Evolutionary conservation across 2,888 invertebrate species (phyloP).

Genomic region (Epirrita christyi): DNA sequence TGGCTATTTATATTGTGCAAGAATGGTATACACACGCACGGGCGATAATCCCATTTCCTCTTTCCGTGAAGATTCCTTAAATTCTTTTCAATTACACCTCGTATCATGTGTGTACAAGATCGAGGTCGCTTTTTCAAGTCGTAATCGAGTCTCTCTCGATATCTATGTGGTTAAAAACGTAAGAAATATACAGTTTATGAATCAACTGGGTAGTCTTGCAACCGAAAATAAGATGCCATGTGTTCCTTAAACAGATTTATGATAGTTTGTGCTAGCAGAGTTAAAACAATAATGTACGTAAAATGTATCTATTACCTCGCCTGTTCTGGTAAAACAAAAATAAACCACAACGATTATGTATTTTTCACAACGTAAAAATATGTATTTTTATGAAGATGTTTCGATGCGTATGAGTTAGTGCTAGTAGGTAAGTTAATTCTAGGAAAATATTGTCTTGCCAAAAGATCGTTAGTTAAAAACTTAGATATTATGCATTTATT

Average conservation of each 20-base stretch:
- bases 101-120: slow-evolving; percentile 9
- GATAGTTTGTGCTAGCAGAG: slow-evolving; percentile 1
- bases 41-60: slow-evolving; percentile 12
- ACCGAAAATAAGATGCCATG: background rate
- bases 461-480: slow-evolving; percentile 1
- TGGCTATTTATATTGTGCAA: no score
- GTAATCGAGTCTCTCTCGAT: background rate
- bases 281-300: slow-evolving; percentile 4
- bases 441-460: slow-evolving; percentile 13
- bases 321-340: slow-evolving; percentile 3
- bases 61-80: slow-evolving; percentile 13
- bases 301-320: background rate
- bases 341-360: background rate
- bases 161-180: background rate
- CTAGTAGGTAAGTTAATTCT: background rate
- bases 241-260: slow-evolving; percentile 17
- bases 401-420: background rate
- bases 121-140: slow-evolving; percentile 1
- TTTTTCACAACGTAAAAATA: no score
- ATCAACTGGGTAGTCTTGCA: background rate
- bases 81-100: slow-evolving; percentile 14
- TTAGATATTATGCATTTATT: slow-evolving; percentile 30
- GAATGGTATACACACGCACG: background rate
- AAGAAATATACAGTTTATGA: background rate
- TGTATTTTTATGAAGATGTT: no score